Evolutionary conservation across 2,888 invertebrate species (phyloP).

Genomic region (Chouioia cunea): DNA sequence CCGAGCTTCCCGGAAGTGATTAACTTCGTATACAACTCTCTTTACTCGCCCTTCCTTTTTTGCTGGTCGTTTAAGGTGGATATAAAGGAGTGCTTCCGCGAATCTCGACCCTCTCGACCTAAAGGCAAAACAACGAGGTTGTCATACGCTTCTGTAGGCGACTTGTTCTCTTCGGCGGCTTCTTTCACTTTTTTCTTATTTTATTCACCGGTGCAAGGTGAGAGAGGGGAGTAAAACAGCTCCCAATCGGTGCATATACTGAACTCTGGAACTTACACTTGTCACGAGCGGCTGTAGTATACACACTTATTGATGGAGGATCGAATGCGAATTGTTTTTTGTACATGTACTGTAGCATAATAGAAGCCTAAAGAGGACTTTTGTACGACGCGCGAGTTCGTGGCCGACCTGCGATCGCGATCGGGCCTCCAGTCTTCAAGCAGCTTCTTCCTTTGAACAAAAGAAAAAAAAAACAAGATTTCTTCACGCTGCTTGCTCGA

Average conservation of each 20-base stretch:
- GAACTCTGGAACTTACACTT: conserved; percentile 18
- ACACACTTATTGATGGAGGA: conserved; percentile 49
- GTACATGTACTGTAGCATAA: conserved; percentile 66
- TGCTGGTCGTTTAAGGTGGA: no score
- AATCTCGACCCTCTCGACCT: conserved; percentile 13
- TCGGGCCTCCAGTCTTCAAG: conserved; percentile 65
- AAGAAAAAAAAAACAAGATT: no score
- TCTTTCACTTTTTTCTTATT: conserved; percentile 24
- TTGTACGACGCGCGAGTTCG: conserved; percentile 64
- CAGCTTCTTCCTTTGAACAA: no score
- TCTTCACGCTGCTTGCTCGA: conserved; percentile 56
- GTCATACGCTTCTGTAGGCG: conserved; percentile 23
- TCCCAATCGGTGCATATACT: conserved; percentile 27
- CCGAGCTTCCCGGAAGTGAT: conserved; percentile 31
- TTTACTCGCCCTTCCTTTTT: background rate
- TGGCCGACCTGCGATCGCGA: conserved; percentile 53
- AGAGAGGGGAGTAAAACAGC: background rate
- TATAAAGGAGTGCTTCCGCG: conserved; percentile 12
- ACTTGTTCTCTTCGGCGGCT: conserved; percentile 27
- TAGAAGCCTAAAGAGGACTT: conserved; percentile 58
- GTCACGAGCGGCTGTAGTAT: conserved; percentile 48
- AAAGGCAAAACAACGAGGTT: background rate
- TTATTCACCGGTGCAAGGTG: conserved; percentile 1
- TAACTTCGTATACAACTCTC: background rate
- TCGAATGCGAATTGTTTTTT: conserved; percentile 55